Evolutionary conservation across 2,797 vertebrate species (phyloP).

Genomic region (Enteromius thamalakanensis): DNA sequence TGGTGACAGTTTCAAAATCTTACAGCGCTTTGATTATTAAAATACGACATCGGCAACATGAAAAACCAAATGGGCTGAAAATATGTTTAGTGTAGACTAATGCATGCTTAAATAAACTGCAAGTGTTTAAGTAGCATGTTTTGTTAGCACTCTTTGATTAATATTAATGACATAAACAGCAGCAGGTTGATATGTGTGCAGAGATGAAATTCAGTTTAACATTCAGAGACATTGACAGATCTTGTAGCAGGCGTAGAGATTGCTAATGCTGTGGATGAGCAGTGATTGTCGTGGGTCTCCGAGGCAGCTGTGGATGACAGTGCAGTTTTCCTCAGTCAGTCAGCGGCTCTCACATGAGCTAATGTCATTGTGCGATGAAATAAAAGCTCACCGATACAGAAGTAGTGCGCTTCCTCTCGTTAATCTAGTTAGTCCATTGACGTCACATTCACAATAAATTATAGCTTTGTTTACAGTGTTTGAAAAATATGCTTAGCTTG

Average conservation of each 20-base stretch:
- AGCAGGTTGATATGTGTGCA: not conserved
- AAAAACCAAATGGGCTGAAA: not conserved
- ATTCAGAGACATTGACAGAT: too few species aligned
- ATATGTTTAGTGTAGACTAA: not conserved
- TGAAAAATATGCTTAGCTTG: not conserved
- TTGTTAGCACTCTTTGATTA: not conserved
- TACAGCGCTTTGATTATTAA: not conserved
- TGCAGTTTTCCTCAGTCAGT: conserved; percentile 51
- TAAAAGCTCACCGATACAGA: conserved; percentile 1
- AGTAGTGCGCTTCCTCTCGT: not conserved
- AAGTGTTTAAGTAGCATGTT: too few species aligned
- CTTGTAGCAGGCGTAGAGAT: not conserved
- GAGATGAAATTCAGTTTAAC: too few species aligned
- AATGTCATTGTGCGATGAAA: conserved; percentile 26
- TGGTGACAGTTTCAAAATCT: not conserved
- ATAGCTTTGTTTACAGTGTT: not conserved
- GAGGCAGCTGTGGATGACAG: conserved; percentile 46
- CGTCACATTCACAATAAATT: not conserved
- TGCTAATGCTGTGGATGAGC: not conserved
- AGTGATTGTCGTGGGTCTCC: not conserved
- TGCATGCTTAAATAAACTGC: not conserved
- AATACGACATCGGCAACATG: not conserved
- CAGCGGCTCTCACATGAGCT: conserved; percentile 50
- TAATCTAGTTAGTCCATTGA: not conserved
- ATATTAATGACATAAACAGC: not conserved